phyloP scores from a whole-genome alignment of 1,140 invertebrate genomes.

The Bombus waltoni region DNA sequence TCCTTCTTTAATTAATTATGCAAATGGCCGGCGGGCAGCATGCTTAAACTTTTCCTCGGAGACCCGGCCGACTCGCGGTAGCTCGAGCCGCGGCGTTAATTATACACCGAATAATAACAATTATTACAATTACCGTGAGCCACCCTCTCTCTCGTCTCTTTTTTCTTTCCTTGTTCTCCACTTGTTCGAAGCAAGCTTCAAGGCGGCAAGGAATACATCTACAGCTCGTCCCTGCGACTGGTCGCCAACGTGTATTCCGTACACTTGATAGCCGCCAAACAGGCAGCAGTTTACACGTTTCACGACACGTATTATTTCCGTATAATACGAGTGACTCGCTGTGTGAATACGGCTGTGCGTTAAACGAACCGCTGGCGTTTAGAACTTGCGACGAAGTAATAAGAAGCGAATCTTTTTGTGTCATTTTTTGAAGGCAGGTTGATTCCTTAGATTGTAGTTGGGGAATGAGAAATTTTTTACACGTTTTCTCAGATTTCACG shows the following conservation, averaged over 20 bases:
- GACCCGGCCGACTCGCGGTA: slow-evolving; percentile 58
- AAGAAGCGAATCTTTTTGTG: not conserved
- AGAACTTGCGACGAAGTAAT: not conserved
- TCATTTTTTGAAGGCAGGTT: not conserved
- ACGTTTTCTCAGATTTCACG: too few relatives aligned
- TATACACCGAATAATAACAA: slow-evolving; percentile 80
- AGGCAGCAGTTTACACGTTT: slow-evolving; percentile 58
- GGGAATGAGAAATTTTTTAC: too few relatives aligned
- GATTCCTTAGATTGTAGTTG: too few relatives aligned
- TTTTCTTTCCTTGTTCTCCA: not conserved
- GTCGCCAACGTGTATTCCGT: not conserved
- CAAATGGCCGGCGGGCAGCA: slow-evolving; percentile 75
- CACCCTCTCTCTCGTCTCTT: not conserved
- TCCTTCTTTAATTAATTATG: slow-evolving; percentile 80
- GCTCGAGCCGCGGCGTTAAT: slow-evolving; percentile 75
- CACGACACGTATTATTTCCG: slow-evolving; percentile 50
- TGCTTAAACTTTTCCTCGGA: slow-evolving; percentile 78
- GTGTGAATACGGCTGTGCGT: not conserved
- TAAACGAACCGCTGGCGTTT: not conserved
- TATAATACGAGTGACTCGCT: slow-evolving; percentile 24
- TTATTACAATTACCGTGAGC: slow-evolving; percentile 76
- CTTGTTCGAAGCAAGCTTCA: not conserved
- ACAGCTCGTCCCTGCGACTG: not conserved
- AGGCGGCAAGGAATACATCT: slow-evolving; percentile 49
- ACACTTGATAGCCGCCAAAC: slow-evolving; percentile 48